Conservation (phyloP, 2,113 vertebrate species). For the Cyprinus carpio region DNA sequence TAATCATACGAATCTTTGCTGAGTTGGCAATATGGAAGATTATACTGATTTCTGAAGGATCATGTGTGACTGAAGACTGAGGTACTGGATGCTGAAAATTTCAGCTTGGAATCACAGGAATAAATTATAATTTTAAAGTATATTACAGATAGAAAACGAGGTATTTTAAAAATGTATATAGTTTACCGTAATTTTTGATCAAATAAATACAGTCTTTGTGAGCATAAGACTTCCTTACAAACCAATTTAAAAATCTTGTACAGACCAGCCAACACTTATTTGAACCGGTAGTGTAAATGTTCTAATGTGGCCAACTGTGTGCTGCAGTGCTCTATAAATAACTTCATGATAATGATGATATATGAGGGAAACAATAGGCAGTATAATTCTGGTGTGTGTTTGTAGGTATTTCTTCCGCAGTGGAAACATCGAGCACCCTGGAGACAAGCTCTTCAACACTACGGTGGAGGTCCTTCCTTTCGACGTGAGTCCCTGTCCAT, state of each 20-base stretch:
- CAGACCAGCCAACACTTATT: too few relatives aligned
- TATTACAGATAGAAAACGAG: background rate
- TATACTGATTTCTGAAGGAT: background rate
- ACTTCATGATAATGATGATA: background rate
- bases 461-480: slow-evolving; percentile 95
- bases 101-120: background rate
- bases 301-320: background rate
- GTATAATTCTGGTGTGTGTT: slow-evolving; percentile 35
- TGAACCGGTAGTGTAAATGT: background rate
- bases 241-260: background rate
- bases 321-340: slow-evolving; percentile 3
- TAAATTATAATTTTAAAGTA: background rate
- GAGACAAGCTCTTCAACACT: slow-evolving; percentile 97
- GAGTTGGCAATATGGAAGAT: background rate
- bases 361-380: background rate
- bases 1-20: background rate
- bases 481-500: slow-evolving; percentile 82
- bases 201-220: background rate
- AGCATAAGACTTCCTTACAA: background rate
- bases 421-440: slow-evolving; percentile 96
- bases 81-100: background rate
- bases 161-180: background rate
- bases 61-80: background rate
- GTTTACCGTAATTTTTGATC: background rate
- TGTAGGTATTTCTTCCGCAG: slow-evolving; percentile 96